These are phyloP conservation scores for Scaptomyza cyrtandrae DNA, from an alignment of 2,888 invertebrate species.

Conservation along the genomic window DNA sequence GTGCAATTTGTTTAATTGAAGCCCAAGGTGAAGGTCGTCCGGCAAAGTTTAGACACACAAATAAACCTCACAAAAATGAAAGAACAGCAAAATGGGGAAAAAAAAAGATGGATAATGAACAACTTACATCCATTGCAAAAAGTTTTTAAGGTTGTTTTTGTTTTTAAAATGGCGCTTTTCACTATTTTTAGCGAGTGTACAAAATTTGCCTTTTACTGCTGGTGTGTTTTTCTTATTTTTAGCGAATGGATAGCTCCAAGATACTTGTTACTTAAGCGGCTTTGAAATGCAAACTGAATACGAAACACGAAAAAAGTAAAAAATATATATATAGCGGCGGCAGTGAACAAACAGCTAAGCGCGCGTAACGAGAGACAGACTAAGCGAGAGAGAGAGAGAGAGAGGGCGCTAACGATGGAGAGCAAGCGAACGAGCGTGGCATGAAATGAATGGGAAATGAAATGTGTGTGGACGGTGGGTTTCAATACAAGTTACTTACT, in stretches of 20 bases:
- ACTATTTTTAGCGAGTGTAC: constrained; percentile 44
- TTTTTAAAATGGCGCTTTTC: constrained; percentile 53
- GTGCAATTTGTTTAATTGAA: constrained; percentile 73
- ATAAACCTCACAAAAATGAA: constrained; percentile 26
- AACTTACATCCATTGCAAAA: constrained; percentile 66
- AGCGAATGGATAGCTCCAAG: constrained; percentile 66
- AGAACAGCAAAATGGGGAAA: neutral
- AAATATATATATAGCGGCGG: constrained; percentile 53
- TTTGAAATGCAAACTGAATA: constrained; percentile 77
- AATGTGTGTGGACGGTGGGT: constrained; percentile 43
- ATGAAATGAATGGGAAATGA: constrained; percentile 66
- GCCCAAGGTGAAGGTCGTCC: constrained; percentile 76
- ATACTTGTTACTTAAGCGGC: constrained; percentile 78
- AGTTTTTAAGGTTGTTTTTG: constrained; percentile 11
- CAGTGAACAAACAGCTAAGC: constrained; percentile 66
- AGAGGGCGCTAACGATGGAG: neutral
- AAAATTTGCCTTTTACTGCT: constrained; percentile 43
- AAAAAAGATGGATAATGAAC: constrained; percentile 4
- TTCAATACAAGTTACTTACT: constrained; percentile 70
- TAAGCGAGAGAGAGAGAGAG: constrained; percentile 9
- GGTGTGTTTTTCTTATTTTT: constrained; percentile 37
- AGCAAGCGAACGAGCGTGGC: constrained; percentile 6
- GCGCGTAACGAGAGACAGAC: constrained; percentile 1
- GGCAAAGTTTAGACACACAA: constrained; percentile 50
- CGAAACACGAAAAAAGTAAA: constrained; percentile 35